Base-by-base conservation (phyloP, 2,888 invertebrate species). In the Sialis lutaria region DNA sequence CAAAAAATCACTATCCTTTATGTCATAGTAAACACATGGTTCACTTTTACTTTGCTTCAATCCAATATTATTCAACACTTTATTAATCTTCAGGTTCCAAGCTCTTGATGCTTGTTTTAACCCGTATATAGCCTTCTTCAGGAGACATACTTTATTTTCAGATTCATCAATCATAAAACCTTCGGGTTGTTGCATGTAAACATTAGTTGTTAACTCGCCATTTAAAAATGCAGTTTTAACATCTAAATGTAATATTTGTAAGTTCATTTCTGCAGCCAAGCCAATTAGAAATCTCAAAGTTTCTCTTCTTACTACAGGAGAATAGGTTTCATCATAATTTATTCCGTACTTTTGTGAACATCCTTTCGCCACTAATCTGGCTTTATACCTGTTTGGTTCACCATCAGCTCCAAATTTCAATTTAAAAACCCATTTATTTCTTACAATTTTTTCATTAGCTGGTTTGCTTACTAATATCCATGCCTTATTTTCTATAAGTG, bases 281-380 rank as follows among this genome's bases (percentile, higher is more conserved):
- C 6, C 6, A 34, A 34, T 7, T 34, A 54, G 48, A 47, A 51
- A 42, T 42, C 51, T 50, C 35, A 55, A 50, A 7, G 53, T 53
- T 34, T 50, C 45, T 40, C 48, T 53, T 9, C 34, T 34, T 34
- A 34, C 54, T 2, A 55, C 54, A 13, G 55, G 55, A 33, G 54
- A 51, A 43, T 49, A 54, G 6, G 50, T 56, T 49, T 57, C 52
- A 39, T 52, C 48, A 47, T 52, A 54, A 44, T 55, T 54, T 9
- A 48, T 50, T 4, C 54, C 53, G 45, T 44, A 12, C 13, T 34
- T 45, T 44, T 53, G 54, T 6, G 50, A 30, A 41, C 50, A 53
- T 13, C 53, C 53, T 41, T 51, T 51, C 7, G 50, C 37, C 4
- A 52, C 53, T 5, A 54, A 42, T 43, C 53, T 49, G 1, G 53